Conservation (phyloP, 2,797 vertebrate species). For the Oceanodroma leucorhoa region DNA sequence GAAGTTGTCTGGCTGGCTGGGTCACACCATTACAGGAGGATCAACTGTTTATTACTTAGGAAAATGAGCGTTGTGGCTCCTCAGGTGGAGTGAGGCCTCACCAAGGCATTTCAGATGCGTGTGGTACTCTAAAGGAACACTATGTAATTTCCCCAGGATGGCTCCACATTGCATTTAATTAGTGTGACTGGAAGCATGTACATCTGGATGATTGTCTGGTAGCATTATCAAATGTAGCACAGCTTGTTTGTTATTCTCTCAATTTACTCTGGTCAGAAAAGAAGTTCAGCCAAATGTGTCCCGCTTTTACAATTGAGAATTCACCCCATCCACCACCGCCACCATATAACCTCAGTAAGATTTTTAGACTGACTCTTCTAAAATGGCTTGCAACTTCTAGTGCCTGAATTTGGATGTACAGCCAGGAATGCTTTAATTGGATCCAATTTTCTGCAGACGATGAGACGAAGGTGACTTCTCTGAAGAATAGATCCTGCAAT, state of each 20-base stretch:
- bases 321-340: background rate
- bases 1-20: background rate
- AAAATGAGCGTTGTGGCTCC: background rate
- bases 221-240: conserved; percentile 32
- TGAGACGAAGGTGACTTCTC: background rate
- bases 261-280: background rate
- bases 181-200: background rate
- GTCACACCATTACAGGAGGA: background rate
- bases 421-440: background rate
- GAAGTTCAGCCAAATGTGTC: background rate
- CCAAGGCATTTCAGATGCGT: background rate
- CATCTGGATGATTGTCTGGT: conserved; percentile 21
- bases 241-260: background rate
- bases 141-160: conserved; percentile 31
- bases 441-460: background rate
- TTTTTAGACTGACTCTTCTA: background rate
- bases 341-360: background rate
- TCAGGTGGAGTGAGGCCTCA: background rate
- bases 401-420: background rate
- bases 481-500: background rate
- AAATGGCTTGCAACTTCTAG: background rate
- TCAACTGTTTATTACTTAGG: background rate
- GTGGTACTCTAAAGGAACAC: background rate
- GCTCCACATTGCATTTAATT: conserved; percentile 41
- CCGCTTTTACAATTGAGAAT: background rate